Evolutionary conservation across 2,113 vertebrate genomes (phyloP).

Genomic region (Nothocercus nigrocapillus): DNA sequence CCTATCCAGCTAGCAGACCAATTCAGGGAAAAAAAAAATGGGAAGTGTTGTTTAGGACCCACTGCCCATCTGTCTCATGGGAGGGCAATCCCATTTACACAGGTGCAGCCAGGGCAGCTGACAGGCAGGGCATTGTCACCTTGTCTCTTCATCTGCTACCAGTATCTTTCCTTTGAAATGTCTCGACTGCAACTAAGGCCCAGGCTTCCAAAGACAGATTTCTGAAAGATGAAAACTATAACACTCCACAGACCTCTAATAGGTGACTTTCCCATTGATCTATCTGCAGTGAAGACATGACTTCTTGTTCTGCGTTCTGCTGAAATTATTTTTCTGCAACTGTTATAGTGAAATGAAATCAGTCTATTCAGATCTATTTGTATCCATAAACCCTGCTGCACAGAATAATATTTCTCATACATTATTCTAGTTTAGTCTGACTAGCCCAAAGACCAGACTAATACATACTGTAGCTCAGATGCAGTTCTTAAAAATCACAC

Average conservation of each 20-base stretch:
- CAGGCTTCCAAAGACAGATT: neutral
- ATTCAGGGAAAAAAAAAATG: neutral
- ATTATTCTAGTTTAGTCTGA: neutral
- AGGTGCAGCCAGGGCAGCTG: neutral
- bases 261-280: neutral
- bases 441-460: neutral
- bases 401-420: neutral
- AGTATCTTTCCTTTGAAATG: neutral
- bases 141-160: neutral
- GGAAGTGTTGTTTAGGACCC: neutral
- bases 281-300: neutral
- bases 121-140: neutral
- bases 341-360: neutral
- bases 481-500: too few relatives aligned
- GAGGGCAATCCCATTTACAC: neutral
- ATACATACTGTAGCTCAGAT: neutral
- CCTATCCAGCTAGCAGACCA: neutral
- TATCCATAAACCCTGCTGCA: neutral
- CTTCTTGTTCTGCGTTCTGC: rapidly evolving
- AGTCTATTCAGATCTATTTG: neutral
- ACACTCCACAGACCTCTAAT: neutral
- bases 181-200: neutral
- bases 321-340: neutral
- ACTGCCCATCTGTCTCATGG: neutral
- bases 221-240: neutral